phyloP scores from a whole-genome alignment of 2,113 vertebrate genomes.

The Cichladusa arquata region DNA sequence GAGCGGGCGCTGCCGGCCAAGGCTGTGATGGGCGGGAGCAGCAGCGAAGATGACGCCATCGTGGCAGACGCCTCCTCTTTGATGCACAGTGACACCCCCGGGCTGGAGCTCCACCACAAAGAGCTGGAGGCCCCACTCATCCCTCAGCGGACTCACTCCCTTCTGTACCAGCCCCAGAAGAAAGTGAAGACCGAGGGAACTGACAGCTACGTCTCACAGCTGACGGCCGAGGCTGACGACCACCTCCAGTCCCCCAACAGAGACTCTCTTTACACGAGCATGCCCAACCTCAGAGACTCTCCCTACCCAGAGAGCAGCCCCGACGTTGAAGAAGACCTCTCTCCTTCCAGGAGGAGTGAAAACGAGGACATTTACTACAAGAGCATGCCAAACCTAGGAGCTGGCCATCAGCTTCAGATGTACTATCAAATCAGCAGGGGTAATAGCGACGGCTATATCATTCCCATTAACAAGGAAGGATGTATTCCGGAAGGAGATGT shows the following conservation, averaged over 20 bases:
- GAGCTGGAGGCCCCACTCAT: constrained; percentile 95
- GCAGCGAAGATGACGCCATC: constrained; percentile 89
- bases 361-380: constrained; percentile 98
- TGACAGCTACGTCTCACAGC: constrained; percentile 86
- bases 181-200: constrained; percentile 88
- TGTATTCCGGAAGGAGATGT: constrained; percentile 94
- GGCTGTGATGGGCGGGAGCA: constrained; percentile 83
- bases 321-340: constrained; percentile 88
- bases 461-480: constrained; percentile 94
- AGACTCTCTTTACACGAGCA: constrained; percentile 98
- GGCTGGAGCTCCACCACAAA: constrained; percentile 88
- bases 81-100: constrained; percentile 85
- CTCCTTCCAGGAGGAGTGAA: constrained; percentile 90
- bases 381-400: constrained; percentile 98
- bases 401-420: constrained; percentile 90
- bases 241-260: constrained; percentile 94
- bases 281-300: constrained; percentile 98
- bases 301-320: constrained; percentile 91
- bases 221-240: constrained; percentile 85
- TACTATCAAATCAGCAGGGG: constrained; percentile 97
- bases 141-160: constrained; percentile 98
- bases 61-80: constrained; percentile 91
- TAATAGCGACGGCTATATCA: constrained; percentile 94
- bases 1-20: constrained; percentile 87
- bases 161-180: constrained; percentile 98